A percentile compares a stretch with the other conserved stretches of the same genome.
Evolutionary conservation across 1,140 invertebrate genomes (phyloP).

Genomic region (Aphis craccivora): DNA sequence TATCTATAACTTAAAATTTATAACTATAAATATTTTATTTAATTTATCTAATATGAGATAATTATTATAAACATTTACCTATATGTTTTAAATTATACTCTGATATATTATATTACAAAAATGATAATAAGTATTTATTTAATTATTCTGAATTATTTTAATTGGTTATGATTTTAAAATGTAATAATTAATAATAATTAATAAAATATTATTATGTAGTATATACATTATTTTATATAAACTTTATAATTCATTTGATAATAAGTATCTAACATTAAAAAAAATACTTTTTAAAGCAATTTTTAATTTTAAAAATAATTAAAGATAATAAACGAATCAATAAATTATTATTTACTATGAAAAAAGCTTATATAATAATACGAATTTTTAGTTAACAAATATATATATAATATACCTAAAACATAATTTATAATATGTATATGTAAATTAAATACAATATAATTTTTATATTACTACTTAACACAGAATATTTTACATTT

Average conservation of each 20-base stretch:
- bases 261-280: not conserved
- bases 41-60: not conserved
- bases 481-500: constrained; percentile 21
- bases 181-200: not conserved
- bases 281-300: not conserved
- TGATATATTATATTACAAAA: not conserved
- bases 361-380: not conserved
- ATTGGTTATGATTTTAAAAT: not conserved
- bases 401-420: too few relatives aligned
- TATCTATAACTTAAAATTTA: not conserved
- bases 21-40: not conserved
- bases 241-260: not conserved
- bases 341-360: not conserved
- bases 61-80: not conserved
- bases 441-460: not conserved
- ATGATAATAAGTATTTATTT: not conserved
- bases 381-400: not conserved
- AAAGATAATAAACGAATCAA: not conserved
- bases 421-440: too few relatives aligned
- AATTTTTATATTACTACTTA: not conserved
- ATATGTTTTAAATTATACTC: not conserved
- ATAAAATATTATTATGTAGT: not conserved
- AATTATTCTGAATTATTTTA: not conserved
- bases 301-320: not conserved
- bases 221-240: not conserved